These are phyloP conservation scores for Coilia nasus DNA, from an alignment of 2,797 vertebrate genomes.

Conservation along the genomic window DNA sequence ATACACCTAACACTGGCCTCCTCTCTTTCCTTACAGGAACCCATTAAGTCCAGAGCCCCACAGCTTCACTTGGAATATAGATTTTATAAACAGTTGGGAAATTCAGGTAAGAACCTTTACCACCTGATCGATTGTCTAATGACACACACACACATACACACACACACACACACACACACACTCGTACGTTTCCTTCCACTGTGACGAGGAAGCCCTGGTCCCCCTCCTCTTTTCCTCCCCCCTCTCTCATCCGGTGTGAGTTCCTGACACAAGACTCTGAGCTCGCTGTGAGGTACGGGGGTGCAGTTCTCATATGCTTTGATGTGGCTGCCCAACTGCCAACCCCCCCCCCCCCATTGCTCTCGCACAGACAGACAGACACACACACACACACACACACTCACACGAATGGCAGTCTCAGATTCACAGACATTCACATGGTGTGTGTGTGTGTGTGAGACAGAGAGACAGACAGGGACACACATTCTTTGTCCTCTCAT, in stretches of 20 bases:
- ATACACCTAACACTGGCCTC: slow-evolving; percentile 13
- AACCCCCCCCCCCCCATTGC: neutral
- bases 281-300: slow-evolving; percentile 53
- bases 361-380: neutral
- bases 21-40: slow-evolving; percentile 82
- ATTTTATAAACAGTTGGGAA: slow-evolving; percentile 98
- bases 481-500: neutral
- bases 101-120: slow-evolving; percentile 80
- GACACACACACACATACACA: neutral
- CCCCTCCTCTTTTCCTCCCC: neutral
- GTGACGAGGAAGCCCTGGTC: slow-evolving; percentile 28
- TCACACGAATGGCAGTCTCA: neutral
- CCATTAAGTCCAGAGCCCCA: slow-evolving; percentile 95
- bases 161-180: neutral
- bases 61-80: slow-evolving; percentile 98
- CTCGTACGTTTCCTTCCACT: neutral
- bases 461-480: neutral
- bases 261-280: neutral
- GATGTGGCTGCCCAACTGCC: slow-evolving; percentile 45
- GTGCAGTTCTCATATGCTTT: slow-evolving; percentile 51
- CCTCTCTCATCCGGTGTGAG: slow-evolving; percentile 36
- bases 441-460: neutral
- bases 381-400: neutral
- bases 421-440: neutral
- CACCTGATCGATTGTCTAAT: neutral